Evolutionary conservation across 2,797 vertebrate genomes (phyloP).

Genomic region (Acipenser ruthenus): DNA sequence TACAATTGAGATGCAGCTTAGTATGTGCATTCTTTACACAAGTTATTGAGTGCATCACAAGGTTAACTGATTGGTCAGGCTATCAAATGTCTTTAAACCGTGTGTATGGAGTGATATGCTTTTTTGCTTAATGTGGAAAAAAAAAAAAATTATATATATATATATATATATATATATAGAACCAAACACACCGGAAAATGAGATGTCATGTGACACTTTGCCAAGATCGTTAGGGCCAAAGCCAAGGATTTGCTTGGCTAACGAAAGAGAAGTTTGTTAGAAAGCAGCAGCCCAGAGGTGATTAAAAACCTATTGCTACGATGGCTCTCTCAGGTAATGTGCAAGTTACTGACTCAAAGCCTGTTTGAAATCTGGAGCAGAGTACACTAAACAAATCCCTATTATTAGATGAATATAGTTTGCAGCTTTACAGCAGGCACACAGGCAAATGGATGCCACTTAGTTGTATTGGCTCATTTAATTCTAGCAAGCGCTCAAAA

Average conservation of each 20-base stretch:
- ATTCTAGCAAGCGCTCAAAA: conserved; percentile 9
- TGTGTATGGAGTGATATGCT: too few relatives aligned
- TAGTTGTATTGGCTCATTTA: conserved; percentile 35
- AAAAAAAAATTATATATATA: too few relatives aligned
- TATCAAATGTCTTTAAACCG: too few relatives aligned
- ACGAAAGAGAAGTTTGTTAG: conserved; percentile 19
- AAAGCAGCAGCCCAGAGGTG: conserved; percentile 51
- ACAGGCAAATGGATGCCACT: conserved; percentile 41
- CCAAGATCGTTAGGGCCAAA: conserved; percentile 36
- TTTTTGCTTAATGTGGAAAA: too few relatives aligned
- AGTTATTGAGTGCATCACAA: too few relatives aligned
- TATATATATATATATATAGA: conserved; percentile 17
- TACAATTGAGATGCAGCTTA: too few relatives aligned
- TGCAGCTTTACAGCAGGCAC: conserved; percentile 43
- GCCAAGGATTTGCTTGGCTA: conserved; percentile 31
- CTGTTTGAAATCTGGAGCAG: conserved; percentile 45
- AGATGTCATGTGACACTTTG: conserved; percentile 6
- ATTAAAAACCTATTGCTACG: conserved; percentile 64
- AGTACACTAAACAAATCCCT: conserved; percentile 43
- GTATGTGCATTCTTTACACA: too few relatives aligned
- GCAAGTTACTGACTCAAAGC: conserved; percentile 55
- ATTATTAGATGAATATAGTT: conserved; percentile 57
- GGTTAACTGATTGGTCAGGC: too few relatives aligned
- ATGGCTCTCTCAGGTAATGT: conserved; percentile 60
- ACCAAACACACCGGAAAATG: conserved; percentile 4